Evolutionary conservation across 2,888 invertebrate genomes (phyloP).

Genomic region (Nezara viridula): DNA sequence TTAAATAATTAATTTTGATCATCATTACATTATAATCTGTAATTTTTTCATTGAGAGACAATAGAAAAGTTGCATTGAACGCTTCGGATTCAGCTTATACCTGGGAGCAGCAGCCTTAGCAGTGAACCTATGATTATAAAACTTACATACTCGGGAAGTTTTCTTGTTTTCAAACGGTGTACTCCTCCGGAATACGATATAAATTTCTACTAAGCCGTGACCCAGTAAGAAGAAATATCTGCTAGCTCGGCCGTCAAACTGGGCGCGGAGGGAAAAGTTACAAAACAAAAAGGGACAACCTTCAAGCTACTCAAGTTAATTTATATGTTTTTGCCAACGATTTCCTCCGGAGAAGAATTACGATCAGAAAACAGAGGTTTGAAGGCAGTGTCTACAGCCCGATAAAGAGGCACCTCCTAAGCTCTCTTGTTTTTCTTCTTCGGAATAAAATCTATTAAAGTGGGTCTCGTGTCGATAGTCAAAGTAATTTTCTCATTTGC

Average conservation of each 20-base stretch:
- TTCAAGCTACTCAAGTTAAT: slow-evolving; percentile 22
- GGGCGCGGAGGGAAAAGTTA: not conserved
- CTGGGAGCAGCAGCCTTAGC: too few species aligned
- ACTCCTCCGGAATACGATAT: not conserved
- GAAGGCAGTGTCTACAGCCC: not conserved
- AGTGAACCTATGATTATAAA: not conserved
- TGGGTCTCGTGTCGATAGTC: not conserved
- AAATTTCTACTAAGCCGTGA: not conserved
- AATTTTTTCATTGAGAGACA: too few species aligned
- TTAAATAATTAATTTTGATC: too few species aligned
- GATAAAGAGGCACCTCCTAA: not conserved
- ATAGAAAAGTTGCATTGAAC: too few species aligned
- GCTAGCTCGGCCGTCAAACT: not conserved
- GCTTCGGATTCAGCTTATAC: not conserved
- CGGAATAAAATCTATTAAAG: not conserved
- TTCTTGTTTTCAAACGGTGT: not conserved
- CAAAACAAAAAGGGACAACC: slow-evolving; percentile 6
- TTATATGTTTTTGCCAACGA: slow-evolving; percentile 17
- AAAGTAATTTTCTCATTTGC: not conserved
- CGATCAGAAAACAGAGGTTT: slow-evolving; percentile 5
- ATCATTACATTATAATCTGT: too few species aligned
- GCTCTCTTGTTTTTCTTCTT: not conserved
- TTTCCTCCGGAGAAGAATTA: not conserved
- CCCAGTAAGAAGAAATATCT: slow-evolving; percentile 26
- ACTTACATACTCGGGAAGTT: not conserved